Evolutionary conservation across 2,888 invertebrate genomes (phyloP).

Genomic region (Ellobium chinense): DNA sequence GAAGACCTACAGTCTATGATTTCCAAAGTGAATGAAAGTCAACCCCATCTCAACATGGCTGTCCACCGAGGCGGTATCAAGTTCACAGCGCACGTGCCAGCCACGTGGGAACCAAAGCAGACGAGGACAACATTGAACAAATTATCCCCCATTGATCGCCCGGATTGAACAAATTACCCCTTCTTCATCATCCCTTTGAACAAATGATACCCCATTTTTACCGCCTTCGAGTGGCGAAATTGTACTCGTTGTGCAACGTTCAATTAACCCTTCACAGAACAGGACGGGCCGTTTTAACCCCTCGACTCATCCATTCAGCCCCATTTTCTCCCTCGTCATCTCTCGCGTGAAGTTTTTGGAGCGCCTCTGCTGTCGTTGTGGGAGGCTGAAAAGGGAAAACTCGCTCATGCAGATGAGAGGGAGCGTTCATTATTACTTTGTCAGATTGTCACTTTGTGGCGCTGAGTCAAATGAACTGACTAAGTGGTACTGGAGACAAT

Average conservation of each 20-base stretch:
- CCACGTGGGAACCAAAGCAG: constrained; percentile 20
- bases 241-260: not conserved
- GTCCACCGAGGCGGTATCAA: not conserved
- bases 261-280: constrained; percentile 25
- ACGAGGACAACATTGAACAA: constrained; percentile 10
- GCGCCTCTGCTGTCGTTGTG: too few relatives aligned
- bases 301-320: not conserved
- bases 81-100: not conserved
- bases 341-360: too few relatives aligned
- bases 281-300: not conserved
- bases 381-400: too few relatives aligned
- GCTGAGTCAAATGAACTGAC: too few relatives aligned
- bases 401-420: too few relatives aligned
- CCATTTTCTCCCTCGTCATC: constrained; percentile 5
- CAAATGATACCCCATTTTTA: not conserved
- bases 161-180: constrained; percentile 36
- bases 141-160: constrained; percentile 11
- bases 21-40: not conserved
- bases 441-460: too few relatives aligned
- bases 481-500: too few relatives aligned
- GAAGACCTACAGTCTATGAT: not conserved
- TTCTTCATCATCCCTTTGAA: not conserved
- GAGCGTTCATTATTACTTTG: too few relatives aligned
- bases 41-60: not conserved
- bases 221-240: not conserved